phyloP scores from a whole-genome alignment of 2,888 invertebrate species.

The Dolichomitus sp. region DNA sequence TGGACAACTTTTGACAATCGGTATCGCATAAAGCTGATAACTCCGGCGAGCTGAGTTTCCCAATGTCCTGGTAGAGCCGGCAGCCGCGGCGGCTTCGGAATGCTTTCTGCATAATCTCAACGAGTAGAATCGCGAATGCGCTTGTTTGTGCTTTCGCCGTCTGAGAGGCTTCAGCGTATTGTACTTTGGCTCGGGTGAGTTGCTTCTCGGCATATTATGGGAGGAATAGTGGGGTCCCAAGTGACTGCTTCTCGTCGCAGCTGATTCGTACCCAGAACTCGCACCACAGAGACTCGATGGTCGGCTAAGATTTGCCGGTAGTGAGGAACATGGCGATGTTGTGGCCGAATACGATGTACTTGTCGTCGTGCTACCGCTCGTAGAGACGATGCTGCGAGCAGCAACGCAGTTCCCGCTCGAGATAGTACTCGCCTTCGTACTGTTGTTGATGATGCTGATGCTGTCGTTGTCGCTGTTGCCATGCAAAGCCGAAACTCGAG shows the following conservation, averaged over 20 bases:
- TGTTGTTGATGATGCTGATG: conserved; percentile 60
- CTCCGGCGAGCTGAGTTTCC: conserved; percentile 66
- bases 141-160: conserved; percentile 80
- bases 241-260: conserved; percentile 84
- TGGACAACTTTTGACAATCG: conserved; percentile 81
- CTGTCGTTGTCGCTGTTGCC: conserved; percentile 72
- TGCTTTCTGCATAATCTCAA: conserved; percentile 80
- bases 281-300: conserved; percentile 81
- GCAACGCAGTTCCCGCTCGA: conserved; percentile 15
- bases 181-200: conserved; percentile 83
- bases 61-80: conserved; percentile 10
- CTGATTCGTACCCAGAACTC: conserved; percentile 87
- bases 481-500: conserved; percentile 84
- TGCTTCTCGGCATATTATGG: conserved; percentile 83
- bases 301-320: conserved; percentile 75
- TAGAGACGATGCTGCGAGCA: background rate
- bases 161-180: conserved; percentile 83
- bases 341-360: conserved; percentile 78
- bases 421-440: conserved; percentile 38
- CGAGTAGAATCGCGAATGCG: conserved; percentile 77
- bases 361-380: conserved; percentile 6
- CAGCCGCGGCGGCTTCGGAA: conserved; percentile 70
- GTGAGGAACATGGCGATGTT: conserved; percentile 78
- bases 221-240: conserved; percentile 84
- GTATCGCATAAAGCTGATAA: conserved; percentile 83